Evolutionary conservation across 2,797 vertebrate species (phyloP).

Genomic region (Sarcophilus harrisii): DNA sequence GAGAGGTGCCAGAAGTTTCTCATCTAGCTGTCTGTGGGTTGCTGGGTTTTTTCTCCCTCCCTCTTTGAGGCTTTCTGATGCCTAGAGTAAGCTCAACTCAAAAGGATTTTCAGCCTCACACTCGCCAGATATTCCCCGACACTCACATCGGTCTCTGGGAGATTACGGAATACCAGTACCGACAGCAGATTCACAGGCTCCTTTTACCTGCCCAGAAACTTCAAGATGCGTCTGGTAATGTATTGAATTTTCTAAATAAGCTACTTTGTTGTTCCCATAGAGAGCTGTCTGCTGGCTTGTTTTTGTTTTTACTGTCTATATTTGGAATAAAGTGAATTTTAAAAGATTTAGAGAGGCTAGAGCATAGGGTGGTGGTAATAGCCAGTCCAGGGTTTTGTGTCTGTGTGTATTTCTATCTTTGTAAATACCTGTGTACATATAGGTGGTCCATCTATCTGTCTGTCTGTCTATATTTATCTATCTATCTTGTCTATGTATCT

Average conservation of each 20-base stretch:
- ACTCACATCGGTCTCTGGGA: constrained; percentile 76
- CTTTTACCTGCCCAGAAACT: constrained; percentile 83
- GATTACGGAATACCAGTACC: constrained; percentile 72
- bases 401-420: constrained; percentile 52
- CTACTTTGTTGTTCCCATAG: constrained; percentile 38
- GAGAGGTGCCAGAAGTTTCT: constrained; percentile 86
- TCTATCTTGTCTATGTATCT: background rate
- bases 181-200: constrained; percentile 69
- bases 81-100: constrained; percentile 84
- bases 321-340: constrained; percentile 74
- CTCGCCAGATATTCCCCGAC: constrained; percentile 67
- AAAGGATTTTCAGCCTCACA: constrained; percentile 76
- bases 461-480: constrained; percentile 21
- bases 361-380: constrained; percentile 71
- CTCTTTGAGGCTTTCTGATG: constrained; percentile 82
- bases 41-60: constrained; percentile 65
- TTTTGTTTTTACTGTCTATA: constrained; percentile 61
- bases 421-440: constrained; percentile 38
- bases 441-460: constrained; percentile 31
- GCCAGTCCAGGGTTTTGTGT: constrained; percentile 58
- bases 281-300: constrained; percentile 50
- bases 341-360: constrained; percentile 63
- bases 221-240: constrained; percentile 89
- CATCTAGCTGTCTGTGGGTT: constrained; percentile 82
- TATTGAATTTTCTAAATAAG: constrained; percentile 73